These are phyloP conservation scores for Argynnis bischoffii DNA, from an alignment of 2,888 invertebrate genomes.

Conservation along the genomic window DNA sequence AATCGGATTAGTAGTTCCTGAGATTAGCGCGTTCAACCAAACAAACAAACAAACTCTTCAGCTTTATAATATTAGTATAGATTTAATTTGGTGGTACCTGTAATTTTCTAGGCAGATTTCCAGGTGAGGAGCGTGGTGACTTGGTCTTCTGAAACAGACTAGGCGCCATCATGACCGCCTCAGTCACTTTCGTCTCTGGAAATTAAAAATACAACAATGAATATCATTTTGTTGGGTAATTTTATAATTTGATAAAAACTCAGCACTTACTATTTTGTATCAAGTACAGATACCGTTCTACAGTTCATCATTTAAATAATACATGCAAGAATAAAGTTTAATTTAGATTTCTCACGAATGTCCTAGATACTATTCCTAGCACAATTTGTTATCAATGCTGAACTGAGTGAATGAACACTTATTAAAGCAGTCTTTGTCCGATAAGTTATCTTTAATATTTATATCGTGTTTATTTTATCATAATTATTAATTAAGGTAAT, in stretches of 20 bases:
- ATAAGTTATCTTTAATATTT: constrained; percentile 20
- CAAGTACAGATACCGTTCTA: no score
- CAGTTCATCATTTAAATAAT: background rate
- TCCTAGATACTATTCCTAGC: constrained; percentile 14
- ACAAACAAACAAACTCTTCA: no score
- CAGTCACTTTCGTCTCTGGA: constrained; percentile 67
- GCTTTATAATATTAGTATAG: no score
- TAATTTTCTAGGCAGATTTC: constrained; percentile 70
- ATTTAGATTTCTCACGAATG: constrained; percentile 5
- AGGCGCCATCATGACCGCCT: constrained; percentile 82
- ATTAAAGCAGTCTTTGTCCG: constrained; percentile 9
- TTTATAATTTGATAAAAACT: background rate
- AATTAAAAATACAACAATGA: constrained; percentile 41
- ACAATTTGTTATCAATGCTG: constrained; percentile 15
- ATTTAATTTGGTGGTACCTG: constrained; percentile 55
- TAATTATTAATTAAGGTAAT: background rate
- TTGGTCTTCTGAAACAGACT: constrained; percentile 80
- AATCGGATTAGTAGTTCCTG: no score
- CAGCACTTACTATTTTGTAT: background rate
- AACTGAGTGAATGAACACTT: constrained; percentile 19
- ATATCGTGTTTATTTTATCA: background rate
- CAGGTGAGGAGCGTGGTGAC: constrained; percentile 73
- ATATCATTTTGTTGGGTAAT: background rate
- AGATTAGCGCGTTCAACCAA: no score
- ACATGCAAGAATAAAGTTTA: constrained; percentile 7